phyloP scores from a whole-genome alignment of 2,113 vertebrate genomes.

The Nestor notabilis region DNA sequence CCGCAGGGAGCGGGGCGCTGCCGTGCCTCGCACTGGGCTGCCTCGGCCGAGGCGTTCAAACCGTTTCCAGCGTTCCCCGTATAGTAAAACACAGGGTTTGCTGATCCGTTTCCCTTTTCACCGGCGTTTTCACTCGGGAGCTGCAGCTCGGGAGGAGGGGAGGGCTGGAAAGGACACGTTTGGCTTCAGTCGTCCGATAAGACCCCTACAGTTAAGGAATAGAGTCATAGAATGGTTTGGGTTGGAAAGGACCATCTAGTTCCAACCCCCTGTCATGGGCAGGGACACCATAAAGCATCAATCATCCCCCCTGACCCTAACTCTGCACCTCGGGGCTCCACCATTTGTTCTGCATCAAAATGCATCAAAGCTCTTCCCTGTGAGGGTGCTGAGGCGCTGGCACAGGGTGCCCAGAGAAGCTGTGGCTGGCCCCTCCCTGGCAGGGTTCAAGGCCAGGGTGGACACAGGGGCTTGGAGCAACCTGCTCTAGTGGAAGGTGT shows the following conservation, averaged over 20 bases:
- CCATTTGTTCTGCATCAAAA: accelerated
- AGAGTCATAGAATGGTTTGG: too few species aligned
- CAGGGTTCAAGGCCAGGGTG: not conserved
- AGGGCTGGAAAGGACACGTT: accelerated
- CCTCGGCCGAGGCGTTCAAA: accelerated
- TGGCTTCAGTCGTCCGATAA: not conserved
- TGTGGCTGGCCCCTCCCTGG: not conserved
- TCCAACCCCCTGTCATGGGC: too few species aligned
- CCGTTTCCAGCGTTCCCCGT: accelerated
- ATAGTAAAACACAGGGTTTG: accelerated
- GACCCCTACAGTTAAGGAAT: not conserved
- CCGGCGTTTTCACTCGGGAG: accelerated
- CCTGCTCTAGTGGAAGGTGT: not conserved
- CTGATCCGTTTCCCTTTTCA: accelerated
- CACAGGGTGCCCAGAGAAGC: not conserved
- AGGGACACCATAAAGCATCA: not conserved
- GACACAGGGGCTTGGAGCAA: not conserved
- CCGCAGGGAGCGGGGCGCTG: not conserved
- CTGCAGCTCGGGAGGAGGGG: not conserved
- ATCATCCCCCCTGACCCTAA: accelerated
- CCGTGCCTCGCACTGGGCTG: accelerated
- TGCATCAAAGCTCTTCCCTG: accelerated
- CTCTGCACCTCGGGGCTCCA: not conserved
- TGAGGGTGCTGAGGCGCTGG: not conserved
- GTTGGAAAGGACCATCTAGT: too few species aligned